Conservation (phyloP, 2,797 vertebrate species). For the Ctenopoma multispine region DNA sequence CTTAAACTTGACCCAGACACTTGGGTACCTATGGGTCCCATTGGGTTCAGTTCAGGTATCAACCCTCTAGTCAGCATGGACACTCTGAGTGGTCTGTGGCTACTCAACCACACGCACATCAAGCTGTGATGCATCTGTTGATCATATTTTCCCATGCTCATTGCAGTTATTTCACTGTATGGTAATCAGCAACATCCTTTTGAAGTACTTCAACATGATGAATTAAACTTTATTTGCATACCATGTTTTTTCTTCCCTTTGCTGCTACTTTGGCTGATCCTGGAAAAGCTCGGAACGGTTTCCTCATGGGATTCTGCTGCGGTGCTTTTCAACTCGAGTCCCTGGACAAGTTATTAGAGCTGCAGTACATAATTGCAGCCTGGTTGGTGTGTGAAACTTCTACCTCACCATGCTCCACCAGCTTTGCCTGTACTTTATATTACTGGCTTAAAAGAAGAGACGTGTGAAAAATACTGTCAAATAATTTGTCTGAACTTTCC, state of each 20-base stretch:
- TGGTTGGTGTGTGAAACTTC: conserved; percentile 34
- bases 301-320: conserved; percentile 30
- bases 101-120: too few species aligned
- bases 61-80: too few species aligned
- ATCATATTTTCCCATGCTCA: too few species aligned
- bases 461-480: neutral
- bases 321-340: conserved; percentile 37
- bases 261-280: conserved; percentile 26
- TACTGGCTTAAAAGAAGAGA: neutral
- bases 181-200: neutral
- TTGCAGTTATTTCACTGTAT: neutral
- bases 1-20: too few species aligned
- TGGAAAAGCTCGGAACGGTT: conserved; percentile 21
- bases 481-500: conserved; percentile 2
- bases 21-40: too few species aligned
- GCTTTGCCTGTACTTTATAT: neutral
- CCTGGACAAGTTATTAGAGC: conserved; percentile 65
- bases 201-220: neutral
- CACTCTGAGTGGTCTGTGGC: too few species aligned
- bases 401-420: conserved; percentile 20
- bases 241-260: neutral
- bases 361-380: conserved; percentile 48
- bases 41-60: too few species aligned
- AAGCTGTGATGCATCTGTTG: too few species aligned
- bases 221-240: conserved; percentile 19